These are phyloP conservation scores for Regulus satrapa DNA, from an alignment of 2,113 vertebrate genomes.

Conservation along the genomic window DNA sequence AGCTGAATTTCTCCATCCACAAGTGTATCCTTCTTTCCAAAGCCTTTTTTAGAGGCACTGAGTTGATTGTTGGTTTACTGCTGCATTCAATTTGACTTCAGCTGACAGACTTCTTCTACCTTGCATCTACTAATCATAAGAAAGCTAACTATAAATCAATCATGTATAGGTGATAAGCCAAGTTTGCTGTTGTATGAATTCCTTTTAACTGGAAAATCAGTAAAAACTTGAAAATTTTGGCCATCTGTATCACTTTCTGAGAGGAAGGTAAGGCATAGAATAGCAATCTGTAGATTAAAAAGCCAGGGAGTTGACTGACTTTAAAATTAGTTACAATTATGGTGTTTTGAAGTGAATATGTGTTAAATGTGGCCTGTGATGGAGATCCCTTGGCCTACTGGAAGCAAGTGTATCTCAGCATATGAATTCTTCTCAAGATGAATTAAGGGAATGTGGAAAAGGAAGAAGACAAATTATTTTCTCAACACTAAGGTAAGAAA, in stretches of 20 bases:
- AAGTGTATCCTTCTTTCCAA: not conserved
- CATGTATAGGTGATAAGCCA: not conserved
- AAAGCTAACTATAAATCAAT: not conserved
- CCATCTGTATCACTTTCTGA: not conserved
- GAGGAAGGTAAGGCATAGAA: not conserved
- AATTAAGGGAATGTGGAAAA: not conserved
- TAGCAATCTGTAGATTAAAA: not conserved
- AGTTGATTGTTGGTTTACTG: not conserved
- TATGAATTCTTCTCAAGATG: not conserved
- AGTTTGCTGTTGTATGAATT: not conserved
- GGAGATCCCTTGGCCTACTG: not conserved
- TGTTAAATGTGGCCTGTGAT: not conserved
- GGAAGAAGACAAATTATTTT: not conserved
- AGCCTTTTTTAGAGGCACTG: not conserved
- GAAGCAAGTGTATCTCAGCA: not conserved
- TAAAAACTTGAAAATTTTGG: not conserved
- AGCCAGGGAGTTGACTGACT: not conserved
- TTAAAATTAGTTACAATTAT: slow-evolving; percentile 28
- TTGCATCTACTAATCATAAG: not conserved
- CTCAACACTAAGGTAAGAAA: not conserved
- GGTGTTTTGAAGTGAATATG: not conserved
- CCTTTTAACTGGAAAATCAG: slow-evolving; percentile 15
- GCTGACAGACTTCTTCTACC: not conserved
- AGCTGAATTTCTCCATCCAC: not conserved
- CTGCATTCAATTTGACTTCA: not conserved